Evolutionary conservation across 2,888 invertebrate genomes (phyloP).

Genomic region (Colostygia pectinataria): DNA sequence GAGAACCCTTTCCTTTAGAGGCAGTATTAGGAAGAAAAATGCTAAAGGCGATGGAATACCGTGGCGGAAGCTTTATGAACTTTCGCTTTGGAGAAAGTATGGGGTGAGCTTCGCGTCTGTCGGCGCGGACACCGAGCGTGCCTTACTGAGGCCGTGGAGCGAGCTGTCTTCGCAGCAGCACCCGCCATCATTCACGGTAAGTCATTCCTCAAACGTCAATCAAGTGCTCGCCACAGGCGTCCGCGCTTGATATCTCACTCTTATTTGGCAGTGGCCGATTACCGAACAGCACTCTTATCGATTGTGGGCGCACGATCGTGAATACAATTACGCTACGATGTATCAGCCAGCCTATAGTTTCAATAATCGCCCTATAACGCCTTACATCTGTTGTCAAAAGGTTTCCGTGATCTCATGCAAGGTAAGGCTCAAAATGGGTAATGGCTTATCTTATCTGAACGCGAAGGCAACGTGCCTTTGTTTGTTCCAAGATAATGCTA

Average conservation of each 20-base stretch:
- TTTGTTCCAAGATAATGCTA: slow-evolving; percentile 51
- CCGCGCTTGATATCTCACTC: slow-evolving; percentile 60
- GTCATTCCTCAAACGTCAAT: slow-evolving; percentile 51
- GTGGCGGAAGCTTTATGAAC: slow-evolving; percentile 82
- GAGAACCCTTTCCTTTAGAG: slow-evolving; percentile 67
- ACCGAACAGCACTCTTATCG: slow-evolving; percentile 41
- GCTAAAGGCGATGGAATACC: slow-evolving; percentile 68
- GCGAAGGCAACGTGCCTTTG: slow-evolving; percentile 45
- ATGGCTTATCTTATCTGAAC: slow-evolving; percentile 36
- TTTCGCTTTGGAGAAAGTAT: slow-evolving; percentile 80
- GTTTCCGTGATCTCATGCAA: slow-evolving; percentile 28
- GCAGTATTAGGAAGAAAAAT: slow-evolving; percentile 71
- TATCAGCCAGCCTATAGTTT: slow-evolving; percentile 24
- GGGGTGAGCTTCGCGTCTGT: slow-evolving; percentile 72
- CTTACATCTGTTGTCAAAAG: slow-evolving; percentile 21
- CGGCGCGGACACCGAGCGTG: slow-evolving; percentile 70
- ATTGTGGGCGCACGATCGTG: slow-evolving; percentile 33
- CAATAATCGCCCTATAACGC: slow-evolving; percentile 21
- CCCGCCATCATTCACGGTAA: slow-evolving; percentile 66
- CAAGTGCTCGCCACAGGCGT: slow-evolving; percentile 48
- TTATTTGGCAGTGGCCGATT: slow-evolving; percentile 66
- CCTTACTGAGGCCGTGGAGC: slow-evolving; percentile 67
- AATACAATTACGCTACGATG: slow-evolving; percentile 28
- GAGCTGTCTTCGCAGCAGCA: slow-evolving; percentile 62
- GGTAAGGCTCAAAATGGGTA: slow-evolving; percentile 29